Conservation (phyloP, 2,888 invertebrate genomes). For the Monopis laevigella region DNA sequence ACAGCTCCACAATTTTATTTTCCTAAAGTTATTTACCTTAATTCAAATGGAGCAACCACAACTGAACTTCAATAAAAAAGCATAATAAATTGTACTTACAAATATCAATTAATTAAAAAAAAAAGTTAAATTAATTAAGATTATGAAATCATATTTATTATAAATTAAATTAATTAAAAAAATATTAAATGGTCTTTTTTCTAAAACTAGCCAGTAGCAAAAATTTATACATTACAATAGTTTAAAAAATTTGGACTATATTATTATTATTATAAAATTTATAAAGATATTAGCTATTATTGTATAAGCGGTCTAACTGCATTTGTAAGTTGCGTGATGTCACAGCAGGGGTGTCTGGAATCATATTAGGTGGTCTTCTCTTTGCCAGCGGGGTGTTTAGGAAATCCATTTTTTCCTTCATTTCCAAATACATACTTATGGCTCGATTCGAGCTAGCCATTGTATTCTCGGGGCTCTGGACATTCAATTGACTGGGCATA, state of each 20-base stretch:
- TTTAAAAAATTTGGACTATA: no score
- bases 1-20: no score
- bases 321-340: slow-evolving; percentile 48
- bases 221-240: not conserved
- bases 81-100: no score
- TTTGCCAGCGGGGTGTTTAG: slow-evolving; percentile 42
- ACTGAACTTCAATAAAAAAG: no score
- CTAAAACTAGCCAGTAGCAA: not conserved
- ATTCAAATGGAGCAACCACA: no score
- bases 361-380: slow-evolving; percentile 17
- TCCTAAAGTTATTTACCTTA: no score
- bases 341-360: slow-evolving; percentile 39
- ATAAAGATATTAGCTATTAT: slow-evolving; percentile 26
- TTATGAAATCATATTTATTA: no score
- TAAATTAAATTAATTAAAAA: no score
- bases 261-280: no score
- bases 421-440: slow-evolving; percentile 44
- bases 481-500: slow-evolving; percentile 36
- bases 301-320: slow-evolving; percentile 48
- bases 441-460: slow-evolving; percentile 30
- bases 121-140: no score
- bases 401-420: slow-evolving; percentile 49
- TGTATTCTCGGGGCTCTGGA: slow-evolving; percentile 22
- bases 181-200: no score
- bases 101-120: no score